Conservation (phyloP, 2,797 vertebrate genomes). For the Chromobotia macracanthus region DNA sequence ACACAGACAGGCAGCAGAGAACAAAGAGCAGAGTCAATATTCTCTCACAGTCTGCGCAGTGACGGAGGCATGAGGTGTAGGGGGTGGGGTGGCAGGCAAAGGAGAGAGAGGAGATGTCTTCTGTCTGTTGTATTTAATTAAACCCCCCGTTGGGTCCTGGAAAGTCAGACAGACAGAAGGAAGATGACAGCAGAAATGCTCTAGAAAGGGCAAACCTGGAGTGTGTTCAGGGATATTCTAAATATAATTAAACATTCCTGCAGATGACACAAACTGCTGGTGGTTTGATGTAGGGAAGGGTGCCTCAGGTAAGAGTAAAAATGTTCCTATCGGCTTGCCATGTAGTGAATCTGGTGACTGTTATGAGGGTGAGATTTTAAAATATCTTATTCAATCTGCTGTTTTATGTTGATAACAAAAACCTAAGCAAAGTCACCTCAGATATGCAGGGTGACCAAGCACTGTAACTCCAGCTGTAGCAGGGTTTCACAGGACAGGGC, state of each 20-base stretch:
- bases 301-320: neutral
- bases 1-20: conserved; percentile 39
- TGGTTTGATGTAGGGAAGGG: neutral
- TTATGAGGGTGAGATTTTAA: neutral
- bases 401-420: neutral
- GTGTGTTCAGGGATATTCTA: neutral
- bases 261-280: neutral
- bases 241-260: conserved; percentile 12
- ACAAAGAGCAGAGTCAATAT: conserved; percentile 55
- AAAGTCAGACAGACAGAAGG: conserved; percentile 33
- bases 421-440: conserved; percentile 78
- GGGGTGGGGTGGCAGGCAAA: neutral
- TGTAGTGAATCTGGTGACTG: neutral
- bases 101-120: conserved; percentile 36
- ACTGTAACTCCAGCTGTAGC: conserved; percentile 91
- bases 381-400: too few relatives aligned
- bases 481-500: conserved; percentile 92
- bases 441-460: conserved; percentile 89
- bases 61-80: conserved; percentile 42
- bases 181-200: conserved; percentile 39
- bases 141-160: conserved; percentile 34
- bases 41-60: conserved; percentile 40
- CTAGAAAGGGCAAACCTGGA: conserved; percentile 20
- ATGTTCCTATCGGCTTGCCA: neutral
- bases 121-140: conserved; percentile 57